phyloP scores from a whole-genome alignment of 2,888 invertebrate species.

The Meiosimyza platycephala region DNA sequence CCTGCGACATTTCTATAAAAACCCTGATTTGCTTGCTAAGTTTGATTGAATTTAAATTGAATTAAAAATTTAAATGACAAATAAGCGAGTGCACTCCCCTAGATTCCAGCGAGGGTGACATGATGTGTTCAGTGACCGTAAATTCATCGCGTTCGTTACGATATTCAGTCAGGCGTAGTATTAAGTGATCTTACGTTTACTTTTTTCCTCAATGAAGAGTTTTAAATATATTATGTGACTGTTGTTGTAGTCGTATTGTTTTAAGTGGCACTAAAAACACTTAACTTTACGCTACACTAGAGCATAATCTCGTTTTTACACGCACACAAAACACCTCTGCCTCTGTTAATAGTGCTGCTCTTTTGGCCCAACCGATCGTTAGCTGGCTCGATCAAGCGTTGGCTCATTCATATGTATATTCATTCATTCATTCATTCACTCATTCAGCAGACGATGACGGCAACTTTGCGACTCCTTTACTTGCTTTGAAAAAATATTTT shows the following conservation, averaged over 20 bases:
- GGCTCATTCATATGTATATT: constrained; percentile 28
- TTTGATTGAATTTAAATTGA: too few relatives aligned
- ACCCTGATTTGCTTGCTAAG: too few relatives aligned
- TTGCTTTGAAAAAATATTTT: constrained; percentile 45
- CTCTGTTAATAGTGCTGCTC: neutral
- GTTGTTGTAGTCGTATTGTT: constrained; percentile 26
- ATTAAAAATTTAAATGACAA: too few relatives aligned
- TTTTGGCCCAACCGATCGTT: neutral
- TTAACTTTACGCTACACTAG: too few relatives aligned
- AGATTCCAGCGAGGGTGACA: too few relatives aligned
- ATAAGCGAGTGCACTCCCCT: too few relatives aligned
- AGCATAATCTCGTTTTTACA: neutral
- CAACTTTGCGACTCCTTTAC: constrained; percentile 3
- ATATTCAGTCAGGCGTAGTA: neutral
- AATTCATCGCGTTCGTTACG: neutral
- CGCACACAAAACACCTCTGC: constrained; percentile 15
- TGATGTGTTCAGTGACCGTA: too few relatives aligned
- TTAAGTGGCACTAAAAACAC: constrained; percentile 20
- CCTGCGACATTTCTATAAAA: too few relatives aligned
- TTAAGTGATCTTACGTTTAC: neutral
- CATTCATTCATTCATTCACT: constrained; percentile 14
- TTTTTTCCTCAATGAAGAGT: neutral
- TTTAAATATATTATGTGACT: constrained; percentile 4
- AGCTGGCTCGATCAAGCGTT: constrained; percentile 29
- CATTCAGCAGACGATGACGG: constrained; percentile 34